Conservation (phyloP, 2,888 invertebrate genomes). For the Enchytraeus crypticus region DNA sequence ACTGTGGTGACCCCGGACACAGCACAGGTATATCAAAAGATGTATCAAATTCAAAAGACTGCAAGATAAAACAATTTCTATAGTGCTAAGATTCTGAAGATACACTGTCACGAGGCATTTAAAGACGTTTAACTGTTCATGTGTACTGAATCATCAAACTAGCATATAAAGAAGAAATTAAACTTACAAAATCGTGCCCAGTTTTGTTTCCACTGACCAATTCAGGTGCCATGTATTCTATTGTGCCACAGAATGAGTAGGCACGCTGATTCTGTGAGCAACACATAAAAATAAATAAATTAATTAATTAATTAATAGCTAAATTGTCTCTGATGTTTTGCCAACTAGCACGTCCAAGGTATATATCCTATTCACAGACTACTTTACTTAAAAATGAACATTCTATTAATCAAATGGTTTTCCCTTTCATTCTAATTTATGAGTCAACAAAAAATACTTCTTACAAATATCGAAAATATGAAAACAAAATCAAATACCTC, state of each 20-base stretch:
- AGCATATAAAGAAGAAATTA: too few relatives aligned
- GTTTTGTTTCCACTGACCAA: slow-evolving; percentile 69
- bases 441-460: neutral
- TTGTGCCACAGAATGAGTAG: slow-evolving; percentile 95
- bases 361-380: neutral
- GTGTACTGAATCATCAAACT: too few relatives aligned
- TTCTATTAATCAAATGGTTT: neutral
- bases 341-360: neutral
- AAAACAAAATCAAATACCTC: too few relatives aligned
- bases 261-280: slow-evolving; percentile 63
- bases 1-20: too few relatives aligned
- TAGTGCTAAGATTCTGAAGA: too few relatives aligned
- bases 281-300: slow-evolving; percentile 11
- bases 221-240: slow-evolving; percentile 95
- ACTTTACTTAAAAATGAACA: neutral
- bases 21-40: too few relatives aligned
- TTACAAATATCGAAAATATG: too few relatives aligned
- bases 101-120: too few relatives aligned
- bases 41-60: too few relatives aligned
- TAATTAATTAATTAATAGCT: neutral
- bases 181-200: slow-evolving; percentile 88
- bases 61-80: too few relatives aligned
- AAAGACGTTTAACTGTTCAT: too few relatives aligned
- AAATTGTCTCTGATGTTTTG: neutral
- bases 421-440: neutral